Evolutionary conservation across 1,140 invertebrate genomes (phyloP).

Genomic region (Hyposmocoma kahamanoa): DNA sequence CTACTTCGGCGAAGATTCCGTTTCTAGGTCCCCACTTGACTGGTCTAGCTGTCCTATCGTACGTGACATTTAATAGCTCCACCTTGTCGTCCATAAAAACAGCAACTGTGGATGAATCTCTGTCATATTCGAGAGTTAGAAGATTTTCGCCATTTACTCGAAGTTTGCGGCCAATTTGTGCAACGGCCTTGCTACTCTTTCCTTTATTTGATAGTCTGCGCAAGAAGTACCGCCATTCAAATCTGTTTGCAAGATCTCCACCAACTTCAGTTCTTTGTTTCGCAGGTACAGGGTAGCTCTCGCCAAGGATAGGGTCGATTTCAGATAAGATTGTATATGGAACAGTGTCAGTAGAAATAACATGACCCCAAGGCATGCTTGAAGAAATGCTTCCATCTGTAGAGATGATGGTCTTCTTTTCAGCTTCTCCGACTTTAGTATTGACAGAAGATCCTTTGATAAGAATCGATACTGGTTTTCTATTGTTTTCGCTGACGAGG

Average conservation of each 20-base stretch:
- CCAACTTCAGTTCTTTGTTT: conserved; percentile 92
- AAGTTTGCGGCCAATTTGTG: conserved; percentile 88
- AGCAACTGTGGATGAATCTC: conserved; percentile 90
- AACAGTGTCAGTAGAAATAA: conserved; percentile 88
- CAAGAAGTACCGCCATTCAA: conserved; percentile 96
- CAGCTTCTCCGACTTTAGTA: conserved; percentile 85
- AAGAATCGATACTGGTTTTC: conserved; percentile 86
- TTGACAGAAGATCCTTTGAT: conserved; percentile 91
- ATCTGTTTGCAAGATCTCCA: conserved; percentile 91
- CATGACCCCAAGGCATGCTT: conserved; percentile 87
- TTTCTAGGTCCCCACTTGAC: conserved; percentile 91
- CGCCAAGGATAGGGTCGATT: conserved; percentile 86
- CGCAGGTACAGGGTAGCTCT: conserved; percentile 92
- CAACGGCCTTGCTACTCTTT: conserved; percentile 78
- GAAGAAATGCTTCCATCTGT: conserved; percentile 87
- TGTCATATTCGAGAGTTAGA: conserved; percentile 93
- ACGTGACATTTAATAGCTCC: conserved; percentile 92
- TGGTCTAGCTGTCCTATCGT: conserved; percentile 92
- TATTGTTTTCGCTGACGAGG: conserved; percentile 86
- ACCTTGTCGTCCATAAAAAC: conserved; percentile 92
- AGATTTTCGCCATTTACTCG: conserved; percentile 94
- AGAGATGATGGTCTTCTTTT: conserved; percentile 85
- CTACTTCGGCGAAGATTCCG: conserved; percentile 89
- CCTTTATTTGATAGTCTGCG: conserved; percentile 78
- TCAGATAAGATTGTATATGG: conserved; percentile 89